Conservation (phyloP, 2,888 invertebrate genomes). For the Neoscelio sp. region DNA sequence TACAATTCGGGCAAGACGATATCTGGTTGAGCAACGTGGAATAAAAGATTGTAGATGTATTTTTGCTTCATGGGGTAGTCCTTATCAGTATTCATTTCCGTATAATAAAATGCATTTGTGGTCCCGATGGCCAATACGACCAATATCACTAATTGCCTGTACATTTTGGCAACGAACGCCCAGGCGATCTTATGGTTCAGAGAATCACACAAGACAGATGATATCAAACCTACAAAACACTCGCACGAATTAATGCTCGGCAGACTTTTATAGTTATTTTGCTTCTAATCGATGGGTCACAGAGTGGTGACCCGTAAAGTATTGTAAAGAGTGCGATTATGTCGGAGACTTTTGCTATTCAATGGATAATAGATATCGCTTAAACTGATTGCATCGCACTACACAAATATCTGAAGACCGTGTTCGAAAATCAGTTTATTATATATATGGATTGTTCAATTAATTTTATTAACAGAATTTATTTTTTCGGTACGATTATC, state of each 20-base stretch:
- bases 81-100: constrained; percentile 73
- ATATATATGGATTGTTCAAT: too few species aligned
- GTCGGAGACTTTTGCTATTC: constrained; percentile 14
- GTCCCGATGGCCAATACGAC: constrained; percentile 70
- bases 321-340: constrained; percentile 22
- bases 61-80: constrained; percentile 78
- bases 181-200: background rate
- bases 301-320: constrained; percentile 24
- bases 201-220: background rate
- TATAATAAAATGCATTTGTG: constrained; percentile 67
- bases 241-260: constrained; percentile 1
- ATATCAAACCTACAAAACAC: constrained; percentile 10
- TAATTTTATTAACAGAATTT: too few species aligned
- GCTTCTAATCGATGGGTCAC: constrained; percentile 34
- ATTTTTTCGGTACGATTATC: too few species aligned
- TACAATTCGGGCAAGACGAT: constrained; percentile 72
- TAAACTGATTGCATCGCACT: background rate
- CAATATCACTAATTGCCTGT: constrained; percentile 69
- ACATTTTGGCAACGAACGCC: constrained; percentile 61
- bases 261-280: constrained; percentile 35
- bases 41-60: constrained; percentile 76
- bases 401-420: background rate
- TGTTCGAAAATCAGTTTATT: background rate
- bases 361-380: constrained; percentile 12
- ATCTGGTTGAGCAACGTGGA: constrained; percentile 74